Evolutionary conservation across 1,140 invertebrate genomes (phyloP).

Genomic region (Ceratosolen solmsi): DNA sequence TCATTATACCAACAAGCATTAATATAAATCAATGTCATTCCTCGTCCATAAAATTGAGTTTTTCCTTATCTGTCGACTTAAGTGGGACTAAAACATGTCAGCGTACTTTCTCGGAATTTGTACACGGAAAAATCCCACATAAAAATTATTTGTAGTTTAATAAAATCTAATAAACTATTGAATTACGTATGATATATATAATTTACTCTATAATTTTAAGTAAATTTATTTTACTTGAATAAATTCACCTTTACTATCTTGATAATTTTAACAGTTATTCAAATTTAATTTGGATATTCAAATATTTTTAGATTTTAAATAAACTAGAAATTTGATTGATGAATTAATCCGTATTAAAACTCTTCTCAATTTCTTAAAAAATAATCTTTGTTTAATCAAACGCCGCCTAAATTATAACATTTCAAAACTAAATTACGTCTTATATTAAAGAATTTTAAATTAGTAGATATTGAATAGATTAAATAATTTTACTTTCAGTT

Average conservation of each 20-base stretch:
- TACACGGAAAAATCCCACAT: neutral
- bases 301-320: neutral
- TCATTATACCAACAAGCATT: neutral
- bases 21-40: conserved; percentile 11
- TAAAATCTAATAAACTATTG: conserved; percentile 6
- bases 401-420: neutral
- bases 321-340: neutral
- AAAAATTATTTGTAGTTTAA: conserved; percentile 14
- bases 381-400: neutral
- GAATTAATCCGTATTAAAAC: neutral
- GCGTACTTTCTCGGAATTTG: neutral
- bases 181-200: neutral
- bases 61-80: conserved; percentile 10
- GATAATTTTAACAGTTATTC: conserved; percentile 14
- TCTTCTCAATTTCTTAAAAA: neutral
- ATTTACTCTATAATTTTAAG: neutral
- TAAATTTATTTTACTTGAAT: neutral
- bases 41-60: conserved; percentile 4
- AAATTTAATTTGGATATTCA: neutral
- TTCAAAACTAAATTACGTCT: neutral
- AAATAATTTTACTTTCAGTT: neutral
- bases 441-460: neutral
- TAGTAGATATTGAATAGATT: neutral
- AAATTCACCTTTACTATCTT: neutral
- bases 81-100: conserved; percentile 5